Conservation (phyloP, 2,113 vertebrate genomes). For the Tyto alba region DNA sequence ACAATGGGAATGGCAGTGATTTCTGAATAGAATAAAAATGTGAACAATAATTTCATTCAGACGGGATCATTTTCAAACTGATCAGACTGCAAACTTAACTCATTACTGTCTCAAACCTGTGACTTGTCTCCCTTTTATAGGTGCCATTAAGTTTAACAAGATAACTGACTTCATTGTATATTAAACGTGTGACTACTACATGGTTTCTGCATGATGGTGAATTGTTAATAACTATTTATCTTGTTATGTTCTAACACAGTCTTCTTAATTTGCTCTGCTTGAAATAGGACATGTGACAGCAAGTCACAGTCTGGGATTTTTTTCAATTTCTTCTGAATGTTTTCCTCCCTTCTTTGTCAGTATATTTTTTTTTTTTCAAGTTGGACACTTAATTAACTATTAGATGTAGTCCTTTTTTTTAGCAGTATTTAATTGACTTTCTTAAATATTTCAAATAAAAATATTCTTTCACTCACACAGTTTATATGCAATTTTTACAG, state of each 20-base stretch:
- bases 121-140: conserved; percentile 42
- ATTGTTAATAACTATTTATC: conserved; percentile 48
- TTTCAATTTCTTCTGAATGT: background rate
- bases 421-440: background rate
- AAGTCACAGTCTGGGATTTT: background rate
- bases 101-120: conserved; percentile 44
- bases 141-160: conserved; percentile 57
- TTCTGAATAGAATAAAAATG: conserved; percentile 39
- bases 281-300: conserved; percentile 4
- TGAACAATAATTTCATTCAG: conserved; percentile 58
- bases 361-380: background rate
- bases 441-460: background rate
- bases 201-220: background rate
- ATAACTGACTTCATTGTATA: conserved; percentile 11
- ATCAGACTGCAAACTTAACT: conserved; percentile 52
- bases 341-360: background rate
- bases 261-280: background rate
- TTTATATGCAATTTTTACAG: background rate
- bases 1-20: background rate
- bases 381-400: background rate
- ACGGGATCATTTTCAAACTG: conserved; percentile 58
- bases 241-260: background rate
- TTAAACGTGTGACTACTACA: conserved; percentile 40
- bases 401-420: background rate
- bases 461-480: background rate